phyloP scores from a whole-genome alignment of 2,113 vertebrate genomes.

The Chascanopsetta lugubris region DNA sequence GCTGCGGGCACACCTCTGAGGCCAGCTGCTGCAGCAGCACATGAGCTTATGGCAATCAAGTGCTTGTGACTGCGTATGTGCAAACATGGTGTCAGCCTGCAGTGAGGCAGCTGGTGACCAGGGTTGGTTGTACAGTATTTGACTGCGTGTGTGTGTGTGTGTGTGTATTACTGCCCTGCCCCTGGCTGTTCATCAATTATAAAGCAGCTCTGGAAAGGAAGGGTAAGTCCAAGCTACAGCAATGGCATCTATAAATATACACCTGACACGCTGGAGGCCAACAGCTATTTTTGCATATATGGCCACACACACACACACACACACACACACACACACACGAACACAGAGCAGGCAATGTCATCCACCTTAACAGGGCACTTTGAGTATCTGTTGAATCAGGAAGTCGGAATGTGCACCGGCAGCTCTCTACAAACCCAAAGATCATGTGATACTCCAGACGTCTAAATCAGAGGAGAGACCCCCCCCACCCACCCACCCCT shows the following conservation, averaged over 20 bases:
- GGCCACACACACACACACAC: neutral
- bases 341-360: slow-evolving; percentile 50
- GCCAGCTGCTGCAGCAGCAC: slow-evolving; percentile 25
- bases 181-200: slow-evolving; percentile 77
- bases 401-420: neutral
- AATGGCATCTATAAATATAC: slow-evolving; percentile 76
- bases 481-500: slow-evolving; percentile 26
- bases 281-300: slow-evolving; percentile 67
- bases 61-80: slow-evolving; percentile 10
- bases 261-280: slow-evolving; percentile 55
- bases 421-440: slow-evolving; percentile 34
- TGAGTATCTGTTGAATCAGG: slow-evolving; percentile 48
- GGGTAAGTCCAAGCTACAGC: slow-evolving; percentile 60
- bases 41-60: slow-evolving; percentile 17
- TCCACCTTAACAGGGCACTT: slow-evolving; percentile 35
- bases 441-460: slow-evolving; percentile 36
- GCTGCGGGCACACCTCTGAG: slow-evolving; percentile 40
- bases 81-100: slow-evolving; percentile 48
- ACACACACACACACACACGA: slow-evolving; percentile 1
- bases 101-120: slow-evolving; percentile 53
- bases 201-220: slow-evolving; percentile 52
- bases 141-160: slow-evolving; percentile 20
- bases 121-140: slow-evolving; percentile 31
- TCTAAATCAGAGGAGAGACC: slow-evolving; percentile 55
- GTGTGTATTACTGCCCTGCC: slow-evolving; percentile 45